Conservation (phyloP, 2,888 invertebrate genomes). For the Eupithecia inturbata region DNA sequence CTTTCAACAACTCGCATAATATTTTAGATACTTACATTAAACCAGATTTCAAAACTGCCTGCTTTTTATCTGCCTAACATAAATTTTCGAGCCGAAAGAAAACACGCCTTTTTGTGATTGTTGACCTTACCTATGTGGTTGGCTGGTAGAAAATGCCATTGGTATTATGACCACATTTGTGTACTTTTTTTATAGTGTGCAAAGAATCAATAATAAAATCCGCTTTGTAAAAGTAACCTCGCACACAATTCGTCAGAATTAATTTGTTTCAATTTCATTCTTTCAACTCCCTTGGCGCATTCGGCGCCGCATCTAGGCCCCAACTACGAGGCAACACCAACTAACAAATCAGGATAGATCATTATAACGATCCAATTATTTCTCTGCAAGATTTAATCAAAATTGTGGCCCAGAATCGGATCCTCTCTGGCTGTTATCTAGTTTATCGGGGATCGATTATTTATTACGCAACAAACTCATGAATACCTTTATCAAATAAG, state of each 20-base stretch:
- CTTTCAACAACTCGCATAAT: not conserved
- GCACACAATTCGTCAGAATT: not conserved
- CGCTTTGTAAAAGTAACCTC: too few relatives aligned
- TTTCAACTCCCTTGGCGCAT: not conserved
- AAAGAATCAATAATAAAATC: too few relatives aligned
- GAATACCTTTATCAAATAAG: conserved; percentile 5
- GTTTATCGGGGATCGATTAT: not conserved
- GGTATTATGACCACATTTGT: too few relatives aligned
- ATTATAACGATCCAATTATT: not conserved
- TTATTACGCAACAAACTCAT: conserved; percentile 5
- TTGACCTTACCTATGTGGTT: too few relatives aligned
- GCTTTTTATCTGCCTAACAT: too few relatives aligned
- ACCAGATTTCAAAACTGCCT: too few relatives aligned
- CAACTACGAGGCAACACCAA: not conserved
- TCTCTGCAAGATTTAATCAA: not conserved
- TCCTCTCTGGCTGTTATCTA: not conserved
- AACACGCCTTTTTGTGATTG: too few relatives aligned
- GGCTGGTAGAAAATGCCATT: not conserved
- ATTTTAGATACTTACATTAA: not conserved
- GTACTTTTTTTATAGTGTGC: too few relatives aligned
- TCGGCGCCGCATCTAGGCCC: not conserved
- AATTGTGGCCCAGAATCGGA: not conserved
- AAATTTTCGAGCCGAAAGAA: too few relatives aligned
- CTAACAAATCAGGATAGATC: not conserved
- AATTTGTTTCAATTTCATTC: not conserved